Percentiles rank a stretch among this genome's conserved stretches.
Evolutionary conservation across 2,113 vertebrate species (phyloP).

Genomic region (Anhinga rufa): DNA sequence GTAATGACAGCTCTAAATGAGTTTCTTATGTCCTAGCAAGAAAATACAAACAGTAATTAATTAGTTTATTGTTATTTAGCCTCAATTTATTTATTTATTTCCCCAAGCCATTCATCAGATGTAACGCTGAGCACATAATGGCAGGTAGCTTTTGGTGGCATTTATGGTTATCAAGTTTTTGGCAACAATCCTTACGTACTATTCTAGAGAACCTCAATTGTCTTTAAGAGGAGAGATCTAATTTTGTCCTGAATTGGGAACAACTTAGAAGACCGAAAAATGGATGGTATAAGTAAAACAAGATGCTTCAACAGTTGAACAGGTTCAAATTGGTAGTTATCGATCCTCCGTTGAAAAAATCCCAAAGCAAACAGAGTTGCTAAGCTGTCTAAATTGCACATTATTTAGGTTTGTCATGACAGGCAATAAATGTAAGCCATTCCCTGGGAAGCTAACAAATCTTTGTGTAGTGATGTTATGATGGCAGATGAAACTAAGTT

Average conservation of each 20-base stretch:
- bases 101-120: background rate
- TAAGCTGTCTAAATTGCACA: background rate
- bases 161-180: background rate
- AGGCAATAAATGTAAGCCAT: background rate
- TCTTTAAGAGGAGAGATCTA: background rate
- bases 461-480: background rate
- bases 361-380: background rate
- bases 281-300: background rate
- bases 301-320: background rate
- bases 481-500: background rate
- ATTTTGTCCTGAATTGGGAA: background rate
- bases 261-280: background rate
- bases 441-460: background rate
- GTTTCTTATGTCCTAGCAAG: background rate
- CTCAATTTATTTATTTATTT: background rate
- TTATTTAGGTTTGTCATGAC: background rate
- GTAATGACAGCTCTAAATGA: constrained; percentile 26
- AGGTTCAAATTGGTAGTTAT: background rate
- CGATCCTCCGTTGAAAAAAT: background rate
- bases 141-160: background rate
- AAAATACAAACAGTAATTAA: constrained; percentile 29
- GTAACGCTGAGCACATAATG: background rate
- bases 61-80: background rate
- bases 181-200: background rate
- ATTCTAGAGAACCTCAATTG: background rate